Evolutionary conservation across 2,797 vertebrate species (phyloP).

Genomic region (Liparis tanakae): DNA sequence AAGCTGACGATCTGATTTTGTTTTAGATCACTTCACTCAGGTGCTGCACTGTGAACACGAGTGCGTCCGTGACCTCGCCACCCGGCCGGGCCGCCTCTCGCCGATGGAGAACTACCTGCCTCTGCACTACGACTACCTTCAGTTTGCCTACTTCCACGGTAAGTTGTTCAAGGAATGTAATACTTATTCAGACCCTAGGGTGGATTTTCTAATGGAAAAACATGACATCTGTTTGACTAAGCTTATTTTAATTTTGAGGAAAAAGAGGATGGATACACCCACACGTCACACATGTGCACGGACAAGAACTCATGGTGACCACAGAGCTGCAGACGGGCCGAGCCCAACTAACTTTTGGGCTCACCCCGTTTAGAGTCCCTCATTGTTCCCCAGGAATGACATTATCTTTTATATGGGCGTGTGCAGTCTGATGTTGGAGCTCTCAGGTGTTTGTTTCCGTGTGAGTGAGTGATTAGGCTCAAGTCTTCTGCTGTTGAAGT

Average conservation of each 20-base stretch:
- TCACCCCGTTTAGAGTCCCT: constrained; percentile 36
- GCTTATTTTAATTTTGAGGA: constrained; percentile 16
- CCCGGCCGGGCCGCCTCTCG: constrained; percentile 91
- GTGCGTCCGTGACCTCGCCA: constrained; percentile 93
- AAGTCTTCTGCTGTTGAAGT: constrained; percentile 4
- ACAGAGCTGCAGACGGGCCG: constrained; percentile 31
- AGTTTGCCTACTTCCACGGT: constrained; percentile 97
- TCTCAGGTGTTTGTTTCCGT: constrained; percentile 15
- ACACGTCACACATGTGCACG: neutral
- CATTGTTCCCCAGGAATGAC: constrained; percentile 14
- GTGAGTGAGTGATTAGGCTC: neutral
- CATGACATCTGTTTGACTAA: neutral
- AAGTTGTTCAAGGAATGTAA: constrained; percentile 1
- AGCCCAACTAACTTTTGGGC: constrained; percentile 18
- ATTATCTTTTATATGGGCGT: constrained; percentile 6
- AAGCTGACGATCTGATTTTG: constrained; percentile 6
- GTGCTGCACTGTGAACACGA: constrained; percentile 93
- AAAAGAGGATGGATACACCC: constrained; percentile 24
- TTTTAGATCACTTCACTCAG: constrained; percentile 95
- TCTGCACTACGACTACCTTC: constrained; percentile 95
- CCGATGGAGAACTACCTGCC: constrained; percentile 97
- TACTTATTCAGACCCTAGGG: neutral
- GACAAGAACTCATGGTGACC: constrained; percentile 11
- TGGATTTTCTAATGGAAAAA: neutral
- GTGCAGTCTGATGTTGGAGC: neutral